phyloP scores from a whole-genome alignment of 2,797 vertebrate genomes.

The Pangasius mekongensis region DNA sequence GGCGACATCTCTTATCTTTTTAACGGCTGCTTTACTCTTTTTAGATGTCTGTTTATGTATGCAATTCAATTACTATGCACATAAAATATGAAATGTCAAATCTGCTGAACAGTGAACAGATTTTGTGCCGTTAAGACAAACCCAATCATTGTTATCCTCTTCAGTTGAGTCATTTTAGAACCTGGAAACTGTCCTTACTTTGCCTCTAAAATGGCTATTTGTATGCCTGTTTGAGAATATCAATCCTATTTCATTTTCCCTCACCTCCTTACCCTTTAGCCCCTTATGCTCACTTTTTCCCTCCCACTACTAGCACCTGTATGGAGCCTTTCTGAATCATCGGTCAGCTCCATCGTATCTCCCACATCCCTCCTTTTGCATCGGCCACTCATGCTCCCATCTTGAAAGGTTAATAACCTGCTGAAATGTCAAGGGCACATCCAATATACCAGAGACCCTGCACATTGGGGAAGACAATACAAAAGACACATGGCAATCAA shows the following conservation, averaged over 20 bases:
- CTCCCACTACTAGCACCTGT: slow-evolving; percentile 47
- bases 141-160: not conserved
- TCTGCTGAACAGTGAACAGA: not conserved
- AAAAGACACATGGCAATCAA: slow-evolving; percentile 56
- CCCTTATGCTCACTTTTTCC: slow-evolving; percentile 12
- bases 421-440: slow-evolving; percentile 76
- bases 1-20: not conserved
- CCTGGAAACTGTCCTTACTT: slow-evolving; percentile 16
- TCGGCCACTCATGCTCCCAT: slow-evolving; percentile 57
- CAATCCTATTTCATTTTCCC: slow-evolving; percentile 51
- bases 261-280: slow-evolving; percentile 1
- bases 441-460: slow-evolving; percentile 60
- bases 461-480: slow-evolving; percentile 60
- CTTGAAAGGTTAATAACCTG: slow-evolving; percentile 77
- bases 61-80: not conserved
- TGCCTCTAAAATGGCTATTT: not conserved
- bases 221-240: slow-evolving; percentile 43
- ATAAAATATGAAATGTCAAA: not conserved
- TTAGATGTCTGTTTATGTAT: not conserved
- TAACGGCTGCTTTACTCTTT: not conserved
- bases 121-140: not conserved
- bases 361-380: slow-evolving; percentile 42
- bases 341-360: slow-evolving; percentile 35
- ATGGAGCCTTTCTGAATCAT: slow-evolving; percentile 67
- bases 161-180: not conserved